phyloP scores from a whole-genome alignment of 2,888 invertebrate genomes.

The Drosophila meridiana region DNA sequence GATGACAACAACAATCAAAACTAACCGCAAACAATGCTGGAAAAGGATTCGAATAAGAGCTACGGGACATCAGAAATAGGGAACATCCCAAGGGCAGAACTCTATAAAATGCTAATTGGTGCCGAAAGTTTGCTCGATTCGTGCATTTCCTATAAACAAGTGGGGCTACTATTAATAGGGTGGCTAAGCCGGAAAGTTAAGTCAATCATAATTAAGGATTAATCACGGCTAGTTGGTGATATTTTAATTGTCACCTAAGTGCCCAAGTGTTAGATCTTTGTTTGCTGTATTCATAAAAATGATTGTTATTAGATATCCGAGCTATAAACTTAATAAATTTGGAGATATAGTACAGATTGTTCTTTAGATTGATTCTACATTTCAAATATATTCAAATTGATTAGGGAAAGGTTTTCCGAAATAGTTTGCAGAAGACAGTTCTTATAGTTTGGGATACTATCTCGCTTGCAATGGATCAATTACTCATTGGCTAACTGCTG shows the following conservation, averaged over 20 bases:
- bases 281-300: neutral
- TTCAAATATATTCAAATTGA: too few relatives aligned
- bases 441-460: too few relatives aligned
- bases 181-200: neutral
- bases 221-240: too few relatives aligned
- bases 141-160: neutral
- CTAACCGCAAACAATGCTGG: conserved; percentile 33
- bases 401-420: too few relatives aligned
- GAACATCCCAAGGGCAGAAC: conserved; percentile 25
- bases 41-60: conserved; percentile 23
- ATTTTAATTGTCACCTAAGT: neutral
- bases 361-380: too few relatives aligned
- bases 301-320: too few relatives aligned
- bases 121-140: conserved; percentile 25
- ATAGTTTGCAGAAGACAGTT: neutral
- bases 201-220: neutral
- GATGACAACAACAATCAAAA: conserved; percentile 78
- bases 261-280: neutral
- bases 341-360: too few relatives aligned
- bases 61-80: conserved; percentile 31
- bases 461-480: neutral
- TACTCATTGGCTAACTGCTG: neutral
- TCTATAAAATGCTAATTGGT: conserved; percentile 47
- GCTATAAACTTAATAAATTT: too few relatives aligned
- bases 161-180: neutral